Conservation (phyloP, 2,797 vertebrate genomes). For the Enteromius paludinosus region DNA sequence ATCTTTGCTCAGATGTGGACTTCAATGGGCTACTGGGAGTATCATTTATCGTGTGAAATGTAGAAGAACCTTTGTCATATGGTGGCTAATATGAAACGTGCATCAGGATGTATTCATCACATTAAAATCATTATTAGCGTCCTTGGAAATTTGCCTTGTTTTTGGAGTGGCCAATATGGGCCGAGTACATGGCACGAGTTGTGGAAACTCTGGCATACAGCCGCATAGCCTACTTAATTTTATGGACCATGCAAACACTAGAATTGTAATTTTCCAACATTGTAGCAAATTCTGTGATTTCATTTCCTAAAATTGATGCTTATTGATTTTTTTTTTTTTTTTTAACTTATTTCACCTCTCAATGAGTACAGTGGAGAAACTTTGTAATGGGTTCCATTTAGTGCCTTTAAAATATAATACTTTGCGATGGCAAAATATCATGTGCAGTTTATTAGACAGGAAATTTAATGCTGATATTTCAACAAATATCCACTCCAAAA, state of each 20-base stretch:
- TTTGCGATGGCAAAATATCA: background rate
- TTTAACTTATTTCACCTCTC: background rate
- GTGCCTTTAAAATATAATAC: background rate
- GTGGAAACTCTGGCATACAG: conserved; percentile 41
- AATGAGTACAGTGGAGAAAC: background rate
- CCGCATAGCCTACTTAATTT: conserved; percentile 23
- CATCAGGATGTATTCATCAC: conserved; percentile 38
- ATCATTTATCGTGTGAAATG: conserved; percentile 28
- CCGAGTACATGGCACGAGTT: conserved; percentile 21
- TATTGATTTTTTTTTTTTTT: background rate
- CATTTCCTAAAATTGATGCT: conserved; percentile 18
- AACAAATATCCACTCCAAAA: background rate
- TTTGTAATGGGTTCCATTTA: background rate
- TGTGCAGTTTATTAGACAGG: background rate
- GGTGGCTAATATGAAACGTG: conserved; percentile 18
- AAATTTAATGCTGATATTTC: background rate
- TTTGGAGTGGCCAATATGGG: conserved; percentile 32
- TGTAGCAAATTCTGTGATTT: conserved; percentile 17
- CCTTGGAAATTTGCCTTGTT: conserved; percentile 48
- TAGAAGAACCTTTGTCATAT: conserved; percentile 25
- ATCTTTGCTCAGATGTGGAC: conserved; percentile 46
- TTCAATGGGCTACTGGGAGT: conserved; percentile 46
- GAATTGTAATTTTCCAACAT: conserved; percentile 15
- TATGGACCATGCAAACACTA: conserved; percentile 14
- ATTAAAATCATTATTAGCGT: conserved; percentile 37